A percentile compares a stretch with the other conserved stretches of the same genome.
Conservation (phyloP, 2,797 vertebrate species). For the Siniperca undulata region DNA sequence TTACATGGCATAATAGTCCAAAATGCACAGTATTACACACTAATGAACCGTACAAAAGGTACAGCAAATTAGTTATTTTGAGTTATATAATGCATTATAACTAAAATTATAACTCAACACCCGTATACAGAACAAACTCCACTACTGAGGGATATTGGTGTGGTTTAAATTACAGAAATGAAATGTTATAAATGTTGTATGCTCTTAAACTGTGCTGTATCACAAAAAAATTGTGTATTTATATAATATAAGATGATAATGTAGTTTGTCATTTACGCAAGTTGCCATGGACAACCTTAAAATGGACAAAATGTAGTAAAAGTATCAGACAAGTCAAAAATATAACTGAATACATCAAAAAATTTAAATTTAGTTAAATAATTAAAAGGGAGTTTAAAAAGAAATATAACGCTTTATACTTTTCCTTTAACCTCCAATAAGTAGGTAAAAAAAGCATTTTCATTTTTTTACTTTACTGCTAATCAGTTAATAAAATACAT, state of each 20-base stretch:
- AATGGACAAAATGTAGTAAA: neutral
- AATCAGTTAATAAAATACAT: neutral
- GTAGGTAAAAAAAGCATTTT: too few species aligned
- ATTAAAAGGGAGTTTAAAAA: neutral
- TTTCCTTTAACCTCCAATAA: too few species aligned
- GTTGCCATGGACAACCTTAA: neutral
- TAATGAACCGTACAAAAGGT: neutral
- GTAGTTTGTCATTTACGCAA: neutral
- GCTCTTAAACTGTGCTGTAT: neutral
- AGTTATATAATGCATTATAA: neutral
- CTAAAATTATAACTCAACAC: neutral
- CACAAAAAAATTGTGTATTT: neutral
- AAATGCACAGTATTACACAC: neutral
- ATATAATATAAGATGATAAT: neutral
- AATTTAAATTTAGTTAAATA: neutral
- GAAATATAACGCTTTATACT: neutral
- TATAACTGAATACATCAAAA: neutral
- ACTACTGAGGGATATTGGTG: neutral
- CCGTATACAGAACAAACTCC: neutral
- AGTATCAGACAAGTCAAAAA: neutral
- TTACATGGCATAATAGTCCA: neutral
- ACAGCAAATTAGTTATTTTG: neutral
- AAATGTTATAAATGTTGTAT: neutral
- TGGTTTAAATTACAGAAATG: neutral
- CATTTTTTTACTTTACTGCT: neutral